Evolutionary conservation across 2,113 vertebrate genomes (phyloP).

Genomic region (Catharus fuscescens): DNA sequence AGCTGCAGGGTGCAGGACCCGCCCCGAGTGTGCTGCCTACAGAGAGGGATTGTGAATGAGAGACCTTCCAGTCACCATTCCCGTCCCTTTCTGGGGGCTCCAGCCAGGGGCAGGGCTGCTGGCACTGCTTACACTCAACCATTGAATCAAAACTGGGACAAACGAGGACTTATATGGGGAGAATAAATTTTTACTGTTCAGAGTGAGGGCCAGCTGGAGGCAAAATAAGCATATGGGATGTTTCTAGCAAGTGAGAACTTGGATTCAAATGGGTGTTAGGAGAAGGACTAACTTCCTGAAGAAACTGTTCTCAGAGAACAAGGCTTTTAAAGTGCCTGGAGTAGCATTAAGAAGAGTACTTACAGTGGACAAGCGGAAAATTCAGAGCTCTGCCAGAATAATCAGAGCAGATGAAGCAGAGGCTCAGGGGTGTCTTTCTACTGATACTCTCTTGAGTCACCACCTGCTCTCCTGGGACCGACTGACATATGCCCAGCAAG

Average conservation of each 20-base stretch:
- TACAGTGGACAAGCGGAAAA: background rate
- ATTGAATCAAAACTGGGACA: background rate
- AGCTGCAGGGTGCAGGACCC: background rate
- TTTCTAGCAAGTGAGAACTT: background rate
- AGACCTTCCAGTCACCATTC: background rate
- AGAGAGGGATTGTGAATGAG: background rate
- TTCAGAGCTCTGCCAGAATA: background rate
- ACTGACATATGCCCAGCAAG: background rate
- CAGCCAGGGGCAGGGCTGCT: background rate
- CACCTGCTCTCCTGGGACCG: background rate
- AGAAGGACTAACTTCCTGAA: background rate
- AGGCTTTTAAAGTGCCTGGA: background rate
- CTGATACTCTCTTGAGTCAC: background rate
- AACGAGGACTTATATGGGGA: background rate
- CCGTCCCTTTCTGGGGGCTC: background rate
- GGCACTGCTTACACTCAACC: background rate
- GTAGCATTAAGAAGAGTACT: background rate
- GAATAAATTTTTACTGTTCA: background rate
- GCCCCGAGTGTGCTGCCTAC: background rate
- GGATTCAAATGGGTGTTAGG: background rate
- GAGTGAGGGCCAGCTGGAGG: background rate
- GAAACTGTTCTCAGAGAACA: background rate
- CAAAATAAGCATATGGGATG: background rate
- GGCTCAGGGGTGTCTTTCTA: background rate
- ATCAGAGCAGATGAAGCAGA: background rate